A percentile compares a stretch with the other conserved stretches of the same genome.
Conservation (phyloP, 1,140 invertebrate species). For the Latrodectus geometricus region DNA sequence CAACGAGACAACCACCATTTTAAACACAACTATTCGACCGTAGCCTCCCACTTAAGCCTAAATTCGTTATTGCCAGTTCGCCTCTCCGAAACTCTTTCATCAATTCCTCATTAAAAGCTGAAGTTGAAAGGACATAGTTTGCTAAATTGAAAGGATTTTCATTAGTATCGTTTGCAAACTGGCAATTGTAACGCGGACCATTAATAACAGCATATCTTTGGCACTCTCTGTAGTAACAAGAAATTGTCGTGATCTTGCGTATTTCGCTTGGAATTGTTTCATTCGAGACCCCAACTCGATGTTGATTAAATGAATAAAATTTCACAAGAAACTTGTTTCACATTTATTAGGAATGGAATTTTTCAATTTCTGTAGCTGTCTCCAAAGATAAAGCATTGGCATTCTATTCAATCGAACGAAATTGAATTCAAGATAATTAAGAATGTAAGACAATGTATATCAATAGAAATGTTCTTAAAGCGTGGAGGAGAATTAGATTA, state of each 20-base stretch:
- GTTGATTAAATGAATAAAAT: background rate
- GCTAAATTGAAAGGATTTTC: constrained; percentile 52
- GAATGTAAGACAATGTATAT: no score
- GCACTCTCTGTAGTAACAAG: background rate
- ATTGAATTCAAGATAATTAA: no score
- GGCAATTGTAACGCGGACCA: background rate
- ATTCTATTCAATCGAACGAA: no score
- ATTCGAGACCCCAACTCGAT: background rate
- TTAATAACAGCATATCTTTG: constrained; percentile 4
- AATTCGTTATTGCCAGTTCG: constrained; percentile 13
- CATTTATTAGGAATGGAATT: no score
- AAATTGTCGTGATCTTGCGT: background rate
- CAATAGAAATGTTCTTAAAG: no score
- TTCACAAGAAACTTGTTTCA: background rate
- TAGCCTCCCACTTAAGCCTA: constrained; percentile 13
- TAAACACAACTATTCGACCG: constrained; percentile 49
- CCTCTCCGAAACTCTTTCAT: constrained; percentile 40
- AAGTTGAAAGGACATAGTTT: constrained; percentile 37
- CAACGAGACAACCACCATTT: constrained; percentile 41
- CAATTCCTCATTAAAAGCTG: constrained; percentile 57
- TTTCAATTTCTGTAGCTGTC: no score
- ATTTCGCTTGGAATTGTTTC: background rate
- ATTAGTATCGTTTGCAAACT: constrained; percentile 41
- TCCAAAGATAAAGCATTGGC: no score
- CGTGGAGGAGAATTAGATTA: no score